phyloP scores from a whole-genome alignment of 2,888 invertebrate genomes.

The Standfussiana lucernea region DNA sequence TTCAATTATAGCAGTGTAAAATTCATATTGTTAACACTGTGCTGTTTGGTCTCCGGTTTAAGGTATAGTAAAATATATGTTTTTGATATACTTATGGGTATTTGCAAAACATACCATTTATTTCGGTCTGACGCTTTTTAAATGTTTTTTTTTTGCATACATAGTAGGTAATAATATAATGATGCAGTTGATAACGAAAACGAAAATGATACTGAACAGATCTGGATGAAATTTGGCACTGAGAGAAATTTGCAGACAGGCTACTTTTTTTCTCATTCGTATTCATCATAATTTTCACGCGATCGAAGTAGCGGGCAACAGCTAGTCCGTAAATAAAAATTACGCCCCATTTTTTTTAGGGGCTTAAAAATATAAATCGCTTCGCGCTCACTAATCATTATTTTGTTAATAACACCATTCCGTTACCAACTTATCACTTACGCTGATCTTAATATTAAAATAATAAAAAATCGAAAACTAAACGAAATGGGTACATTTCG shows the following conservation, averaged over 20 bases:
- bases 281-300: background rate
- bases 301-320: too few species aligned
- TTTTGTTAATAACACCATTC: background rate
- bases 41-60: background rate
- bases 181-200: too few species aligned
- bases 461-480: background rate
- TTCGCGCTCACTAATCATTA: background rate
- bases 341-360: background rate
- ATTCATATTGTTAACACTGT: slow-evolving; percentile 26
- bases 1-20: slow-evolving; percentile 16
- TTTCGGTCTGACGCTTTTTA: background rate
- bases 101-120: background rate
- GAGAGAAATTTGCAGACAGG: background rate
- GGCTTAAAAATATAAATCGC: background rate
- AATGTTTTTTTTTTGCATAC: background rate
- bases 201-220: too few species aligned
- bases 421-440: background rate
- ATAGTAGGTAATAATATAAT: background rate
- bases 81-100: background rate
- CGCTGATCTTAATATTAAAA: background rate
- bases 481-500: background rate
- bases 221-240: background rate
- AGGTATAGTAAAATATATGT: slow-evolving; percentile 3
- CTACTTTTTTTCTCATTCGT: background rate
- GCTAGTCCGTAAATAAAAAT: background rate